phyloP scores from a whole-genome alignment of 2,113 vertebrate species.

The Trachemys scripta region DNA sequence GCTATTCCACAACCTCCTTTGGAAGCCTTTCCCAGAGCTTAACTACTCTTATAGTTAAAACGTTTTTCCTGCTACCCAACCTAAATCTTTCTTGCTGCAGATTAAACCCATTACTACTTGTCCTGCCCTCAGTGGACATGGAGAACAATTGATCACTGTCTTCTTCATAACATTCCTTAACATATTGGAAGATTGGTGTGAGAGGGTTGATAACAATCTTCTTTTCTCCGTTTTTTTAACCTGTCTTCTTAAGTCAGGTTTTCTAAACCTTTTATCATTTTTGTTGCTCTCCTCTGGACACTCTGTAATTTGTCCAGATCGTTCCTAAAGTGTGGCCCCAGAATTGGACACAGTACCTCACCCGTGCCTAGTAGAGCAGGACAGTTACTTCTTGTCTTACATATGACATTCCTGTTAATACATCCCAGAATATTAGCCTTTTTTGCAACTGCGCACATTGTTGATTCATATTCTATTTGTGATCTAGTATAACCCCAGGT shows the following conservation, averaged over 20 bases:
- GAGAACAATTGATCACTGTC: background rate
- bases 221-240: background rate
- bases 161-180: background rate
- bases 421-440: background rate
- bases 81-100: background rate
- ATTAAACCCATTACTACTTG: background rate
- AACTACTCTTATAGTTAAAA: background rate
- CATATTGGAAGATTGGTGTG: background rate
- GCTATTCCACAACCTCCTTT: background rate
- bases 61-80: background rate
- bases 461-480: background rate
- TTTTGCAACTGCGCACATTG: background rate
- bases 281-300: background rate
- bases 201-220: too few relatives aligned
- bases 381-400: background rate
- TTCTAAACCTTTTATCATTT: background rate
- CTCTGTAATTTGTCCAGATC: background rate
- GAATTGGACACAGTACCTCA: background rate
- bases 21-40: background rate
- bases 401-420: background rate
- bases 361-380: background rate
- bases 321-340: background rate
- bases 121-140: background rate
- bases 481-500: background rate
- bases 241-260: background rate